A percentile compares a stretch with the other conserved stretches of the same genome.
phyloP scores from a whole-genome alignment of 2,888 invertebrate species.

The Asteroscopus sphinx region DNA sequence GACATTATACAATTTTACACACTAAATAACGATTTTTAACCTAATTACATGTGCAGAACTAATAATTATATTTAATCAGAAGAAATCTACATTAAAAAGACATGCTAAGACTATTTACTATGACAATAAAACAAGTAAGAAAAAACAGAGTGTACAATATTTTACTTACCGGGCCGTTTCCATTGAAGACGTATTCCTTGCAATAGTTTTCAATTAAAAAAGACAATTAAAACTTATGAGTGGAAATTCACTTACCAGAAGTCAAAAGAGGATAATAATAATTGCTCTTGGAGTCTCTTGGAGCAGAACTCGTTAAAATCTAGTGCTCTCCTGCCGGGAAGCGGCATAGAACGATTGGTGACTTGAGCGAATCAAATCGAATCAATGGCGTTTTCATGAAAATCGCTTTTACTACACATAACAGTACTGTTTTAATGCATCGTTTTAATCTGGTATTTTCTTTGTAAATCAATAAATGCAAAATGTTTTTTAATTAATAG shows the following conservation, averaged over 20 bases:
- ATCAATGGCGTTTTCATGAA: constrained; percentile 53
- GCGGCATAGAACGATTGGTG: constrained; percentile 47
- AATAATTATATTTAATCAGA: too few species aligned
- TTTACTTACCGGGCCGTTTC: constrained; percentile 2
- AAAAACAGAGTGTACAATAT: too few species aligned
- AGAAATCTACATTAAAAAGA: too few species aligned
- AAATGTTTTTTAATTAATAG: neutral
- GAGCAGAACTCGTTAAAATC: constrained; percentile 83
- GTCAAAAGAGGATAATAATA: constrained; percentile 70
- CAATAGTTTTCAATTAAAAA: constrained; percentile 47
- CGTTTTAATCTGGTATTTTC: too few species aligned
- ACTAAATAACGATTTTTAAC: too few species aligned
- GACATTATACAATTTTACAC: too few species aligned
- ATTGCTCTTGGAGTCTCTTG: constrained; percentile 74
- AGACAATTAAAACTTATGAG: constrained; percentile 72
- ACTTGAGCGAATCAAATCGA: constrained; percentile 55
- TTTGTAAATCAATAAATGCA: neutral
- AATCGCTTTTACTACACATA: constrained; percentile 19
- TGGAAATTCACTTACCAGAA: constrained; percentile 68
- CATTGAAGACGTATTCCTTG: constrained; percentile 5
- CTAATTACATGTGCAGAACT: too few species aligned
- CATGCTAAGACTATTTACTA: too few species aligned
- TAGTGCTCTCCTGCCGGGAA: constrained; percentile 73
- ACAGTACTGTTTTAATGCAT: too few species aligned
- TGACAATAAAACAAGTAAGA: too few species aligned